Base-by-base conservation (phyloP, 2,888 invertebrate genomes). In the Mesochorus sp. region DNA sequence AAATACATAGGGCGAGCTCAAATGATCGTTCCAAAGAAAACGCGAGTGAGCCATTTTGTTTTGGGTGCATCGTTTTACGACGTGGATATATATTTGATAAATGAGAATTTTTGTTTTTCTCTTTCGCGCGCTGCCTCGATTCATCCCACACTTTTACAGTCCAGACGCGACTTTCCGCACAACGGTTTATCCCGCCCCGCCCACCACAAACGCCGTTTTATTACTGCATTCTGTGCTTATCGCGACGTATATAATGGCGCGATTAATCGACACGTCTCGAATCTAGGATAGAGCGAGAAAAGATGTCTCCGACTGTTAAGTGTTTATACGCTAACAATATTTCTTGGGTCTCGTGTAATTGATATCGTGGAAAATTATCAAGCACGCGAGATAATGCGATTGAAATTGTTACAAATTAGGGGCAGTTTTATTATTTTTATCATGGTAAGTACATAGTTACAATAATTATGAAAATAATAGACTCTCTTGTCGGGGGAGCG, bases 11-110 rank as follows among this genome's bases (percentile, higher is more conserved):
- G 19, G 76, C 83, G 82, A 85, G 83, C 80, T 79, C 80, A 81
- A 81, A 84, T 37, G 83, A 80, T 85, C 83, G 81, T 86, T 85
- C 85, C 83, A 80, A 87, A 84, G 83, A 86, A 84, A 82, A 81
- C 70, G 80, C 73, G 72, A 76, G 80, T 82, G 81, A 80, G 49
- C 47, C 37, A 51, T 66, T 71, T 61, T 55, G n/a, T 47, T 28
- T 10, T 17, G 39, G 3, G 12, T 39, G 19, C 3, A 17, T 17
- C 21, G 12, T 28, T n/a, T 26, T 24, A n/a, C 21, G 14, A 42
- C n/a, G n/a, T 49, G 24, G 14, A 31, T n/a, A 28, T n/a, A n/a
- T 10, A 10, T 42, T n/a, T 6, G 47, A 28, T 17, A 47, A 28
- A 3, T 21, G 26, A 47, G 21, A 24, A 10, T 2, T 2, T 37